Conservation (phyloP, 2,888 invertebrate genomes). For the Caenorhabditis sp. region DNA sequence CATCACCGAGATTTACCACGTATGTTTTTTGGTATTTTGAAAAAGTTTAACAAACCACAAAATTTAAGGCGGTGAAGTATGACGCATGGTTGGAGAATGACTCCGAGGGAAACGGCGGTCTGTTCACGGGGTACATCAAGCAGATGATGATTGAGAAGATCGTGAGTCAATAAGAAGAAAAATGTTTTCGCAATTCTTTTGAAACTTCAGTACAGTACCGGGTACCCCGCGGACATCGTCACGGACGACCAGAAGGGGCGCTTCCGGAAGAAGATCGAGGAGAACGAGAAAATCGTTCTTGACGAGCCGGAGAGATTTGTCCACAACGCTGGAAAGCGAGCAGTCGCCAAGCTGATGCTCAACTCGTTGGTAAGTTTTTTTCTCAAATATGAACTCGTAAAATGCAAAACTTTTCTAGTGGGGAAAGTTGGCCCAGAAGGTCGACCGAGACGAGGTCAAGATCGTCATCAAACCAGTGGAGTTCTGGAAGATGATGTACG, state of each 20-base stretch:
- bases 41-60: background rate
- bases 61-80: background rate
- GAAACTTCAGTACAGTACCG: background rate
- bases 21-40: background rate
- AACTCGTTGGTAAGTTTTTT: background rate
- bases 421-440: background rate
- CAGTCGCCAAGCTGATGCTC: background rate
- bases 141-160: conserved; percentile 15
- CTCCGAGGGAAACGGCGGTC: background rate
- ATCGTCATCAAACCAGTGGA: background rate
- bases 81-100: background rate
- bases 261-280: too few species aligned
- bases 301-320: background rate
- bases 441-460: background rate
- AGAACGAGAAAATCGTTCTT: background rate
- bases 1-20: background rate
- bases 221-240: background rate
- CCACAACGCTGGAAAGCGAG: background rate
- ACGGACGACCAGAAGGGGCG: background rate
- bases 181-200: too few species aligned
- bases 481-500: background rate
- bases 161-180: background rate
- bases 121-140: conserved; percentile 5
- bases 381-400: too few species aligned
- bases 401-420: background rate